Evolutionary conservation across 2,113 vertebrate species (phyloP), one percentile per base, ranked within the genome.

Genomic region (Eptatretus burgeri): DNA sequence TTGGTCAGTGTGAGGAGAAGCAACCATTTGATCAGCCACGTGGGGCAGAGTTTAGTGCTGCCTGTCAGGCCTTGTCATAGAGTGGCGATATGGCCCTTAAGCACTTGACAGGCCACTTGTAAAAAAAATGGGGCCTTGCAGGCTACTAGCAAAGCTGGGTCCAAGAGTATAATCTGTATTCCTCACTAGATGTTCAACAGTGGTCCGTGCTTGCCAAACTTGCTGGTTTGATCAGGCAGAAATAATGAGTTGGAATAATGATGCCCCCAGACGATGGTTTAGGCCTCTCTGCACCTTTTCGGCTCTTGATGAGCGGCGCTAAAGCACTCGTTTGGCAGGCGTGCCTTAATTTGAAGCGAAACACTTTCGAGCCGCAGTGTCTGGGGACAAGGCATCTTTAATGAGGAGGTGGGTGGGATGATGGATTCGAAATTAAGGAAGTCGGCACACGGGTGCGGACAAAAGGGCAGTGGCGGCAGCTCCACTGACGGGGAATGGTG

Each of bases 241-340:
- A 60, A 60, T 60, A 60, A 60, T 60, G 56, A 60, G 56, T 60
- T 20, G 20, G 56, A 60, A 60, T 60, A 60, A 60, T 60, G 56
- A 60, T 17, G 56, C 20, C 56, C 56, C 56, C 56, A 60, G 56
- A 60, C 56, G 56, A n/a, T 20, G 20, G 56, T 20, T 60, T 20
- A 20, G 20, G 56, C 56, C 56, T 60, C 56, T 60, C 56, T 11
- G n/a, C 56, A 60, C 56, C 56, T 60, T 60, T 11, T 13, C 53
- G n/a, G 56, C 56, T n/a, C 20, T 60, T 60, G 56, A 60, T 60
- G 56, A 60, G 56, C 56, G 56, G 12, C n/a, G 56, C 56, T 60
- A 60, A 60, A 60, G 56, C 56, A 20, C 56, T n/a, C 12, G 56
- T 13, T 60, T 60, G 56, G 56, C 56, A 60, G 56, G 56, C 56